Evolutionary conservation across 2,113 vertebrate genomes (phyloP).

Genomic region (Phrynosoma blainvillii): DNA sequence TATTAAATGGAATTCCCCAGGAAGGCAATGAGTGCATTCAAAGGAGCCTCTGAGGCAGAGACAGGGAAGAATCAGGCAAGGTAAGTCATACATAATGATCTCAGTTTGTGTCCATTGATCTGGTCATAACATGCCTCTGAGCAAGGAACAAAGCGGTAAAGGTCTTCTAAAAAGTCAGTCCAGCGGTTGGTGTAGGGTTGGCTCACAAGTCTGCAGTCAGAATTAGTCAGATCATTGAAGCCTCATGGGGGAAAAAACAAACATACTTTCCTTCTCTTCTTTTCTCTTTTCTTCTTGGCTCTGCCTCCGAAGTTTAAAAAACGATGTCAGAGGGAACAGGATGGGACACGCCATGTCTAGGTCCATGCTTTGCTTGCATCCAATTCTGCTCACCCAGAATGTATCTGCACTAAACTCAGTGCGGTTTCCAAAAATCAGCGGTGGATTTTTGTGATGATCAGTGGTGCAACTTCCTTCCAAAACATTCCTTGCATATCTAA

Average conservation of each 20-base stretch:
- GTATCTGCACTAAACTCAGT: too few relatives aligned
- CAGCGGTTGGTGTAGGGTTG: constrained; percentile 32
- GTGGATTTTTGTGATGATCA: too few relatives aligned
- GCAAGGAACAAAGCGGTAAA: constrained; percentile 46
- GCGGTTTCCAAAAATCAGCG: too few relatives aligned
- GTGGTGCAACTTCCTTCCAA: too few relatives aligned
- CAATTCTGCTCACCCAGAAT: neutral
- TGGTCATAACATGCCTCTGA: constrained; percentile 57
- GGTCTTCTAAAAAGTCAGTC: constrained; percentile 57
- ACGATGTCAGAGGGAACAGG: neutral
- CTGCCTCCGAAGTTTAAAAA: neutral
- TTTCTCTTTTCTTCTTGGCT: too few relatives aligned
- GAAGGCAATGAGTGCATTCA: constrained; percentile 68
- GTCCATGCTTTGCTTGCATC: too few relatives aligned
- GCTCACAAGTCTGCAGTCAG: neutral
- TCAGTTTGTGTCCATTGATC: constrained; percentile 52
- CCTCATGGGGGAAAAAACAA: neutral
- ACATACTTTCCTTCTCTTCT: too few relatives aligned
- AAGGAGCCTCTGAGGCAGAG: constrained; percentile 72
- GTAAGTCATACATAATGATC: constrained; percentile 72
- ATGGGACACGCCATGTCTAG: too few relatives aligned
- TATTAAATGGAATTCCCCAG: constrained; percentile 78
- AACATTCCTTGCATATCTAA: too few relatives aligned
- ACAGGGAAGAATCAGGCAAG: constrained; percentile 66
- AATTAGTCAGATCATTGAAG: neutral